A percentile compares a stretch with the other conserved stretches of the same genome.
phyloP scores from a whole-genome alignment of 2,888 invertebrate genomes.

The Globia sparganii region DNA sequence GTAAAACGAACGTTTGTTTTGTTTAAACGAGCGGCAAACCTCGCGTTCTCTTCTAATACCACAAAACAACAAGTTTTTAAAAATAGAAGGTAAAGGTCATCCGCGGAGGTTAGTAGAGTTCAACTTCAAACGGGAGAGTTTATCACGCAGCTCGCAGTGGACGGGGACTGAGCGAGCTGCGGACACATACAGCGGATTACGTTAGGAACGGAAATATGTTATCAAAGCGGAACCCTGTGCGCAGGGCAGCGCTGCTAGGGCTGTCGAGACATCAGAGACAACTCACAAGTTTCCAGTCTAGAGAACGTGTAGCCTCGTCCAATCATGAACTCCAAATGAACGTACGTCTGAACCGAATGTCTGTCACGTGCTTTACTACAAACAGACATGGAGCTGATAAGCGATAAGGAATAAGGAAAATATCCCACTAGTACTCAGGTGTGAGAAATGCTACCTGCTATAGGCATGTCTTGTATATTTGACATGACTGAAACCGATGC shows the following conservation, averaged over 20 bases:
- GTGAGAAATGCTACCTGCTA: conserved; percentile 13
- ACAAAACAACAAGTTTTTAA: conserved; percentile 48
- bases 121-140: conserved; percentile 30
- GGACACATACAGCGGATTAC: conserved; percentile 2
- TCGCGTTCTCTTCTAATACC: conserved; percentile 41
- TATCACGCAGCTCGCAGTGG: not conserved
- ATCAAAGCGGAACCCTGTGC: conserved; percentile 8
- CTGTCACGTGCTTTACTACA: not conserved
- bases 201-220: conserved; percentile 18
- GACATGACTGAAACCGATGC: not conserved
- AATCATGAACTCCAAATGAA: not conserved
- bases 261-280: not conserved
- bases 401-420: conserved; percentile 22
- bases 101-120: conserved; percentile 34
- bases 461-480: too few relatives aligned
- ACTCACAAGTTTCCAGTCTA: not conserved
- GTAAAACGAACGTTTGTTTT: conserved; percentile 54
- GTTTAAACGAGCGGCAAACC: conserved; percentile 45
- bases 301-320: not conserved
- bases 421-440: not conserved
- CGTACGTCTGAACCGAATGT: not conserved
- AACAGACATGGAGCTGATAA: not conserved
- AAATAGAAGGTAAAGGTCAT: conserved; percentile 54
- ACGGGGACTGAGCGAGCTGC: conserved; percentile 5
- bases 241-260: not conserved